These are phyloP conservation scores for Polyergus mexicanus DNA, from an alignment of 1,140 invertebrate species.

Conservation along the genomic window DNA sequence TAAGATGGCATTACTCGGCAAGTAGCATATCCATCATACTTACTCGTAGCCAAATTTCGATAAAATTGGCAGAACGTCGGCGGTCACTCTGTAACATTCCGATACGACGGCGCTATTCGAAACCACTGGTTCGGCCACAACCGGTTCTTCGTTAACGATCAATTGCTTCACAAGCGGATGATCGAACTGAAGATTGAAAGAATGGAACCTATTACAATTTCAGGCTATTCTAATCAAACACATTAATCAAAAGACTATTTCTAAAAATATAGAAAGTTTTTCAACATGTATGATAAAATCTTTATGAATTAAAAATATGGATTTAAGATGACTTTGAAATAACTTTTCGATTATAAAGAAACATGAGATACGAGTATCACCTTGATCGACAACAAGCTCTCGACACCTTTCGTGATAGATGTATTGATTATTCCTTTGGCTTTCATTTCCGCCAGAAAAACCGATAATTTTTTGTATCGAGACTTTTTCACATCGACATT, in stretches of 20 bases:
- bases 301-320: neutral
- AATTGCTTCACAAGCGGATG: slow-evolving; percentile 80
- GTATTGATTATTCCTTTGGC: slow-evolving; percentile 87
- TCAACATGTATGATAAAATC: neutral
- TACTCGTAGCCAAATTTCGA: slow-evolving; percentile 88
- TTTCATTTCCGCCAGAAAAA: slow-evolving; percentile 90
- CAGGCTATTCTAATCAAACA: slow-evolving; percentile 4
- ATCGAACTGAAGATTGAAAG: slow-evolving; percentile 86
- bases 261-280: neutral
- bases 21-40: slow-evolving; percentile 70
- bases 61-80: slow-evolving; percentile 89
- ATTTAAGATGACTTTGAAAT: neutral
- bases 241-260: neutral
- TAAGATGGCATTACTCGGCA: slow-evolving; percentile 33
- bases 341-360: neutral
- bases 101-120: slow-evolving; percentile 87
- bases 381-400: slow-evolving; percentile 87
- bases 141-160: slow-evolving; percentile 74
- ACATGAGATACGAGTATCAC: slow-evolving; percentile 75
- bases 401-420: slow-evolving; percentile 88
- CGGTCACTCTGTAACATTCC: slow-evolving; percentile 91
- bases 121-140: slow-evolving; percentile 78
- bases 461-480: slow-evolving; percentile 95
- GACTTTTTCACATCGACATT: slow-evolving; percentile 96
- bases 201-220: slow-evolving; percentile 84